phyloP scores from a whole-genome alignment of 2,888 invertebrate genomes.

The Latrodectus hesperus region DNA sequence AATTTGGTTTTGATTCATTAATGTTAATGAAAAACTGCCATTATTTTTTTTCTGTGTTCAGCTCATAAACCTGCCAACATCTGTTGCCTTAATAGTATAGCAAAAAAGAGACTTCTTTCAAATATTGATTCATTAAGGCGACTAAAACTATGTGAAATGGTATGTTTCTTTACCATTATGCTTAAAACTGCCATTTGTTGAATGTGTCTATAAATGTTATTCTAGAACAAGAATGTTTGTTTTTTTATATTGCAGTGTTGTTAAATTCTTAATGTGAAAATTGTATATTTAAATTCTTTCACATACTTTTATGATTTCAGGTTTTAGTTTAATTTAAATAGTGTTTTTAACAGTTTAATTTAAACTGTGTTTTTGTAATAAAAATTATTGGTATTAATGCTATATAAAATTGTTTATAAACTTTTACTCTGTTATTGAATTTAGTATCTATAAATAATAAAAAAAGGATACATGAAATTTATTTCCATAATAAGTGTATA shows the following conservation, averaged over 20 bases:
- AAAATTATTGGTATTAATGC: too few relatives aligned
- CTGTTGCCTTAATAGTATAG: conserved; percentile 39
- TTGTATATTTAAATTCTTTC: too few relatives aligned
- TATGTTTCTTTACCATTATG: background rate
- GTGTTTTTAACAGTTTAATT: too few relatives aligned
- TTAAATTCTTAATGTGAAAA: too few relatives aligned
- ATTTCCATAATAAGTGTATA: too few relatives aligned
- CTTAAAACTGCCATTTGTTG: background rate
- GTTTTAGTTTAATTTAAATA: too few relatives aligned
- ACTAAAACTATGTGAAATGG: background rate
- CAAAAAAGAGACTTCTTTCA: background rate
- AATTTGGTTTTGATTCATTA: background rate
- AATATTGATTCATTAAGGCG: background rate
- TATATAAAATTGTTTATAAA: too few relatives aligned
- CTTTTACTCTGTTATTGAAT: too few relatives aligned
- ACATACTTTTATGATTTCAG: too few relatives aligned
- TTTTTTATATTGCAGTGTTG: background rate
- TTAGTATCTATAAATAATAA: too few relatives aligned
- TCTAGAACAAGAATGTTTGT: background rate
- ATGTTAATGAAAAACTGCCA: conserved; percentile 26
- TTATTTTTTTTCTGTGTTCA: conserved; percentile 24
- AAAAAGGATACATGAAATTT: too few relatives aligned
- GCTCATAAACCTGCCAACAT: conserved; percentile 28
- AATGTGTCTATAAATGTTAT: background rate
- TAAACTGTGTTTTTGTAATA: too few relatives aligned